Percentiles rank a stretch among this genome's conserved stretches.
Evolutionary conservation across 2,113 vertebrate genomes (phyloP).

Genomic region (Petrocephalus zakoni): DNA sequence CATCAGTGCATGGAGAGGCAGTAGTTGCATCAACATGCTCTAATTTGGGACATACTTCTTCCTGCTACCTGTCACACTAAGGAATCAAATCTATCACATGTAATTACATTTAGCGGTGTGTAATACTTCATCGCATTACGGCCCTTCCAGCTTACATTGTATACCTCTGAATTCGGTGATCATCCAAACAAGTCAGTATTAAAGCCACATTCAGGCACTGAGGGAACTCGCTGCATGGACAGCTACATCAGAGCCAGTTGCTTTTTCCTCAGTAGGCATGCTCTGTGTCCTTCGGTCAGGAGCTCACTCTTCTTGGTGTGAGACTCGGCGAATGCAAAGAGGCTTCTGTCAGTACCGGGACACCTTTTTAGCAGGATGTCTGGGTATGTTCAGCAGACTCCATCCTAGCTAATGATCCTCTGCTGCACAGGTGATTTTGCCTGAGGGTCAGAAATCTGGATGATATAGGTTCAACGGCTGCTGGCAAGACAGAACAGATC

Average conservation of each 20-base stretch:
- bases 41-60: neutral
- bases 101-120: neutral
- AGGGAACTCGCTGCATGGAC: neutral
- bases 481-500: neutral
- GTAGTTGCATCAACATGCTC: neutral
- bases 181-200: neutral
- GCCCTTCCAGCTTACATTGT: neutral
- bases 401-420: neutral
- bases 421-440: neutral
- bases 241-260: neutral
- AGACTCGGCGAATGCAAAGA: neutral
- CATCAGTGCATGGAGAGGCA: neutral
- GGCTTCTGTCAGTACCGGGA: neutral
- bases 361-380: neutral
- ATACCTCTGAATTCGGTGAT: neutral
- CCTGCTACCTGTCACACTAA: neutral
- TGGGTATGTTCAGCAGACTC: neutral
- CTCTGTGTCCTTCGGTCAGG: neutral
- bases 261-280: neutral
- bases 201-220: neutral
- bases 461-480: neutral
- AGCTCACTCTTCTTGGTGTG: neutral
- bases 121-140: neutral
- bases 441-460: neutral
- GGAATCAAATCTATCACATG: neutral